Evolutionary conservation across 2,113 vertebrate species (phyloP).

Genomic region (Barnardius zonarius): DNA sequence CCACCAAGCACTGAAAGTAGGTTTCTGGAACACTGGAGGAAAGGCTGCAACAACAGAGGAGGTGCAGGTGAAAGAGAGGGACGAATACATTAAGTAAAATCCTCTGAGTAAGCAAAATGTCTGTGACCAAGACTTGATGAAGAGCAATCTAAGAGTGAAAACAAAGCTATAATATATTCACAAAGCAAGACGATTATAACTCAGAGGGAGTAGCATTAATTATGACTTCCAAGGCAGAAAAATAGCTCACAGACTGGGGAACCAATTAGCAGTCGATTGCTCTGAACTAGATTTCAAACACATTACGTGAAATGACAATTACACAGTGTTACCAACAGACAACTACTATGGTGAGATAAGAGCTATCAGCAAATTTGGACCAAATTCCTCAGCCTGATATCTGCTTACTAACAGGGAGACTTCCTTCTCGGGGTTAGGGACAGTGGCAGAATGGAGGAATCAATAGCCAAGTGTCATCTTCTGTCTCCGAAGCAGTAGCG

Average conservation of each 20-base stretch:
- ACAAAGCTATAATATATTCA: conserved; percentile 58
- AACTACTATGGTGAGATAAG: conserved; percentile 6
- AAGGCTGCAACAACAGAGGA: conserved; percentile 7
- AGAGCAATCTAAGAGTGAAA: conserved; percentile 48
- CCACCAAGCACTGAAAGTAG: background rate
- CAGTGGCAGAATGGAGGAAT: background rate
- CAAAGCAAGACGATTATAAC: conserved; percentile 45
- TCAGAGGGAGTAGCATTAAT: conserved; percentile 40
- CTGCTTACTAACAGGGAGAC: background rate
- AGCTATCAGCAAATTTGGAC: conserved; percentile 33
- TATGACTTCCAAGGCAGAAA: conserved; percentile 52
- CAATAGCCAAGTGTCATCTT: background rate
- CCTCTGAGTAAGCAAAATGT: conserved; percentile 44
- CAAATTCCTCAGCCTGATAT: background rate
- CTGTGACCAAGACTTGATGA: conserved; percentile 32
- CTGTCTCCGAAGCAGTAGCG: background rate
- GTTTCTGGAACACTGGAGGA: conserved; percentile 38
- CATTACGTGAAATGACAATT: conserved; percentile 47
- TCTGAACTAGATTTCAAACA: conserved; percentile 58
- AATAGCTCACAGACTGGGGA: conserved; percentile 47
- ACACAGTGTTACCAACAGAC: conserved; percentile 13
- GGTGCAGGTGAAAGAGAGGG: conserved; percentile 3
- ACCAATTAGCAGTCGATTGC: conserved; percentile 48
- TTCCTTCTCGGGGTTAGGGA: background rate
- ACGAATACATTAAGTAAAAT: conserved; percentile 14